A percentile compares a stretch with the other conserved stretches of the same genome.
These are phyloP conservation scores for Rhagium mordax DNA, from an alignment of 2,888 invertebrate species.

Conservation along the genomic window DNA sequence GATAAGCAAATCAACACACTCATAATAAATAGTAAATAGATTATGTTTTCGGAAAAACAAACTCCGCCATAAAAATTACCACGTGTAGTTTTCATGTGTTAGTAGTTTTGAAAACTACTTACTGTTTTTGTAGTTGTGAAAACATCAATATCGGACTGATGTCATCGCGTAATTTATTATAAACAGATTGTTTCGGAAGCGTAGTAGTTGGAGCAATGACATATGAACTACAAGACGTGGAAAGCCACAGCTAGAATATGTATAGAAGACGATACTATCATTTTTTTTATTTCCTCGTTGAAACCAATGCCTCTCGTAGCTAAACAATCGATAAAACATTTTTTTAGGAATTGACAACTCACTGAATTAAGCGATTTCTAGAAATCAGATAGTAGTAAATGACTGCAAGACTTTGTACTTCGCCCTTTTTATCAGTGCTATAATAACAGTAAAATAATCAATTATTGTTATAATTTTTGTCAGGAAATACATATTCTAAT, in stretches of 20 bases:
- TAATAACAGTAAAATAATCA: neutral
- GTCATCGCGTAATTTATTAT: neutral
- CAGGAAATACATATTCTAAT: too few species aligned
- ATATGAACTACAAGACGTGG: too few species aligned
- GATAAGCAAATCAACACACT: neutral
- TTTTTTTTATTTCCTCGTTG: too few species aligned
- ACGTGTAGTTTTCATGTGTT: constrained; percentile 12
- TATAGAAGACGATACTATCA: too few species aligned
- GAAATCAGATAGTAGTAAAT: neutral
- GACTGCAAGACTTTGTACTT: neutral
- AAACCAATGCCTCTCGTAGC: neutral
- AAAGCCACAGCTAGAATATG: too few species aligned
- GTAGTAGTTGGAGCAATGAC: too few species aligned
- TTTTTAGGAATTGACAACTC: neutral
- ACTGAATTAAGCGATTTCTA: neutral
- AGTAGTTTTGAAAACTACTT: neutral
- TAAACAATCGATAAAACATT: neutral
- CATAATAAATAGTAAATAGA: neutral
- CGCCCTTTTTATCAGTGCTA: neutral
- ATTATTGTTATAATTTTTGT: too few species aligned
- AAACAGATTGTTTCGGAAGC: constrained; percentile 1
- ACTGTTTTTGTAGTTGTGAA: neutral
- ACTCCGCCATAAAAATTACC: constrained; percentile 8
- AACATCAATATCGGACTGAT: neutral
- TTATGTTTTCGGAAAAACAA: constrained; percentile 12